Percentiles rank a stretch among this genome's conserved stretches.
Evolutionary conservation across 2,113 vertebrate species (phyloP).

Genomic region (Benitochromis conjunctus): DNA sequence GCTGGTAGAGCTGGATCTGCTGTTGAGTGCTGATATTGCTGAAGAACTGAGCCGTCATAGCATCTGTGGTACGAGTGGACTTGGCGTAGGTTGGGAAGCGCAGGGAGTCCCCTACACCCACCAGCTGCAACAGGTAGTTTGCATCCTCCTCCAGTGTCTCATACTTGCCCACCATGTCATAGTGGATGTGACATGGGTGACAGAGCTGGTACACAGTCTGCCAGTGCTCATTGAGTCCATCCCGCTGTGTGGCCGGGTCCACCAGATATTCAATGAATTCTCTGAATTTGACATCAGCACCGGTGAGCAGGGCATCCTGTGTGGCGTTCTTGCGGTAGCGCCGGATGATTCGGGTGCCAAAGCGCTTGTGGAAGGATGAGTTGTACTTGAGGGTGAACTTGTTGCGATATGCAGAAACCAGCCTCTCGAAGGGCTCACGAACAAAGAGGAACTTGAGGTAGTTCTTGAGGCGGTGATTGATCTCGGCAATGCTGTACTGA

Average conservation of each 20-base stretch:
- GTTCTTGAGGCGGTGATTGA: slow-evolving; percentile 95
- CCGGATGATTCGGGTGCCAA: slow-evolving; percentile 91
- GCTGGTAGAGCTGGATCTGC: slow-evolving; percentile 89
- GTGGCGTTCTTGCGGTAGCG: slow-evolving; percentile 95
- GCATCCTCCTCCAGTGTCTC: slow-evolving; percentile 95
- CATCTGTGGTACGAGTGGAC: slow-evolving; percentile 95
- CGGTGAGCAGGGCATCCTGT: slow-evolving; percentile 84
- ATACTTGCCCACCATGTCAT: slow-evolving; percentile 96
- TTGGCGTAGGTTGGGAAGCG: slow-evolving; percentile 94
- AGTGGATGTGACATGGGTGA: slow-evolving; percentile 96
- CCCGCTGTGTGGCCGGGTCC: slow-evolving; percentile 88
- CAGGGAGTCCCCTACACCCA: slow-evolving; percentile 81
- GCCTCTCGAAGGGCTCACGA: slow-evolving; percentile 92
- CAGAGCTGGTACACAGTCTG: slow-evolving; percentile 93
- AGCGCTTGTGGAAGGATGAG: slow-evolving; percentile 96
- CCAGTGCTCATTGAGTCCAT: slow-evolving; percentile 98
- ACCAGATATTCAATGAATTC: slow-evolving; percentile 93
- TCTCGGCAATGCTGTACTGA: slow-evolving; percentile 95
- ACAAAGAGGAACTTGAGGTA: slow-evolving; percentile 98
- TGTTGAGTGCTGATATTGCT: slow-evolving; percentile 93
- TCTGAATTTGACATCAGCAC: slow-evolving; percentile 87
- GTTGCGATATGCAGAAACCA: slow-evolving; percentile 97
- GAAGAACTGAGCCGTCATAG: slow-evolving; percentile 98
- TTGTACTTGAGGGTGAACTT: slow-evolving; percentile 99
- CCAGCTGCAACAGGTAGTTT: slow-evolving; percentile 85